Evolutionary conservation across 2,797 vertebrate species (phyloP), one percentile per base, ranked within the genome.

Genomic region (Falco biarmicus): DNA sequence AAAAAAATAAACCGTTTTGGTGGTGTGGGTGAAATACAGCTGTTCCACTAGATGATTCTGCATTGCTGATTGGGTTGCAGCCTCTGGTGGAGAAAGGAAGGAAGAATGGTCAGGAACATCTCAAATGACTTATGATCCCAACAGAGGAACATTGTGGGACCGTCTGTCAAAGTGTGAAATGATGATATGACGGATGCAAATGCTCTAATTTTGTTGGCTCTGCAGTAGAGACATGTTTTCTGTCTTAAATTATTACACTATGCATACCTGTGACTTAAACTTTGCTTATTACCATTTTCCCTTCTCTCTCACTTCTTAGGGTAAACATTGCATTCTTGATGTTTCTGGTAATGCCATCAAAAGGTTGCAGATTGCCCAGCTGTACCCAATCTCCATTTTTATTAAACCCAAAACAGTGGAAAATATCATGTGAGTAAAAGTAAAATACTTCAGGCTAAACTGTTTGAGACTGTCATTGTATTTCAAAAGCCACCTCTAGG

Each of bases 341-440:
- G 99, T 99, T 86, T 99, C 99, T 17, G 99, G 99, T 85, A 99
- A 99, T 89, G 99, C 99, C 31, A 99, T 99, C 98, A 99, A 99
- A 98, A 98, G 99, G 90, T 98, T 99, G 75, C 99, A 99, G 97
- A 98, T 99, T 85, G 99, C 99, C 60, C 99, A 98, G 96, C 98
- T 99, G 34, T 99, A 99, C 74, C 99, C 99, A 54, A 98, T 99
- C 95, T 99, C 99, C 89, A 97, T 99, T 97, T 99, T 99, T 98
- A 99, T 99, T 98, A 99, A 99, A 95, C 99, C 99, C 89, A 99
- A 99, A 97, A 99, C 99, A 26, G 98, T 99, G 98, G 99, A 99
- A 97, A 99, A 99, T 97, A 99, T 99, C 97, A 99, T 99, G 99
- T 99, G 97, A 99, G 99, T 98, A 75, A 78, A 89, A 92, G 34